A percentile compares a stretch with the other conserved stretches of the same genome.
These are phyloP conservation scores for Phalacrocorax carbo DNA, from an alignment of 2,113 vertebrate species.

Conservation along the genomic window DNA sequence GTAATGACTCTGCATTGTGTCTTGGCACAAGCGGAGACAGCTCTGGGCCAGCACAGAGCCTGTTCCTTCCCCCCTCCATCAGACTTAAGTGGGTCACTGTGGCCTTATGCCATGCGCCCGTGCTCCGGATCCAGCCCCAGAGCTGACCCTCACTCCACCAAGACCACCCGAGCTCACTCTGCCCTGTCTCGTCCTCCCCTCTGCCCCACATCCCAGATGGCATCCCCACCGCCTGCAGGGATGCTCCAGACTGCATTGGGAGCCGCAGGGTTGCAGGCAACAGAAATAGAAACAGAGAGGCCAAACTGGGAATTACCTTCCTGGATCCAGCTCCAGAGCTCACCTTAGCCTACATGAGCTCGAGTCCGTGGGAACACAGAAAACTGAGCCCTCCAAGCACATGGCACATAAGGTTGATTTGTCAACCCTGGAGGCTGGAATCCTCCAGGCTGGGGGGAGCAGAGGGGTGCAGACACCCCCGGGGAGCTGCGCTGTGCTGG, in stretches of 20 bases:
- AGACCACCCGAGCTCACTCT: not conserved
- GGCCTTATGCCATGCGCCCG: fast-evolving
- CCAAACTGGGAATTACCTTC: not conserved
- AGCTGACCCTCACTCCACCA: not conserved
- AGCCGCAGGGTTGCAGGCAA: not conserved
- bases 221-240: fast-evolving
- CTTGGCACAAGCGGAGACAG: not conserved
- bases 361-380: not conserved
- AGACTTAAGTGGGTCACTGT: fast-evolving
- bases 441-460: not conserved
- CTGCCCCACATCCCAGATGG: not conserved
- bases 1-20: not conserved
- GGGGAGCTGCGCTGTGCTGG: not conserved
- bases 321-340: not conserved
- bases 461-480: not conserved
- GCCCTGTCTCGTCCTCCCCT: too few relatives aligned
- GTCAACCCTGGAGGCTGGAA: not conserved
- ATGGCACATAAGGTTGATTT: not conserved
- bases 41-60: not conserved
- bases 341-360: not conserved
- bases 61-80: not conserved
- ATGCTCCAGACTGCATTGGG: not conserved
- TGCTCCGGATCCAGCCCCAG: not conserved
- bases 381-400: not conserved
- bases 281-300: not conserved